Base-by-base conservation (phyloP, 2,888 invertebrate species). In the Pseudoips prasinana region DNA sequence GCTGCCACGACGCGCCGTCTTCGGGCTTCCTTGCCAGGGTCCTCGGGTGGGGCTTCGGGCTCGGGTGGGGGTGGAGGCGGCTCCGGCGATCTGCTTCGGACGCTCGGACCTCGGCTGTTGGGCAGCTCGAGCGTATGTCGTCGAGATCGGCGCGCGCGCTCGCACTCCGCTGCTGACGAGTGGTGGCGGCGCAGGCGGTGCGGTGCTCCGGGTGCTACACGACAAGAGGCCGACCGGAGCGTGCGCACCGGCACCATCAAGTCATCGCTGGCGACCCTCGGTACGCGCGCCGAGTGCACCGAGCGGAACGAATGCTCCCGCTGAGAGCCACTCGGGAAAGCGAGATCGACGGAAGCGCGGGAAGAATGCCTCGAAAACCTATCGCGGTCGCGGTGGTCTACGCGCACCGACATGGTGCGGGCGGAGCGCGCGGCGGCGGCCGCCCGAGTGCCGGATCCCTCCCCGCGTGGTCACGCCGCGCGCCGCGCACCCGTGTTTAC, bases 1-100 rank as follows among this genome's bases (percentile, higher is more conserved):
- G 93, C 91, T 62, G 92, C 92, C 29, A 93, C 93, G 54, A 94
- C 92, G 53, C 92, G 91, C 39, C 92, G 92, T 45, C 94, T 90
- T 43, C 93, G 90, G 28, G 92, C 91, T 58, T 92, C 92, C 63
- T 92, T 92, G 52, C 91, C 90, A 44, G 90, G 89, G 43, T 91
- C 91, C 47, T 89, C 85, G 35, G 91, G 90, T 46, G 86, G 77
- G 29, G 68, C 61, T 48, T 85, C 82, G 10, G 82, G 83, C 67
- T 82, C 82, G 10, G 80, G 73, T 6, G 74, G 80, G 22, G 65
- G 75, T 28, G 72, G 76, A 20, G 71, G 71, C 18, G 84, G 83
- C 73, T 86, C 85, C 25, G 87, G 86, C 1, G 85, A 83, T 3
- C 86, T 66, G 67, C 84, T 84, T 55, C 85, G 78, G 29, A 86